These are phyloP conservation scores for Enteromius trimaculatus DNA, from an alignment of 2,797 vertebrate genomes.

Conservation along the genomic window DNA sequence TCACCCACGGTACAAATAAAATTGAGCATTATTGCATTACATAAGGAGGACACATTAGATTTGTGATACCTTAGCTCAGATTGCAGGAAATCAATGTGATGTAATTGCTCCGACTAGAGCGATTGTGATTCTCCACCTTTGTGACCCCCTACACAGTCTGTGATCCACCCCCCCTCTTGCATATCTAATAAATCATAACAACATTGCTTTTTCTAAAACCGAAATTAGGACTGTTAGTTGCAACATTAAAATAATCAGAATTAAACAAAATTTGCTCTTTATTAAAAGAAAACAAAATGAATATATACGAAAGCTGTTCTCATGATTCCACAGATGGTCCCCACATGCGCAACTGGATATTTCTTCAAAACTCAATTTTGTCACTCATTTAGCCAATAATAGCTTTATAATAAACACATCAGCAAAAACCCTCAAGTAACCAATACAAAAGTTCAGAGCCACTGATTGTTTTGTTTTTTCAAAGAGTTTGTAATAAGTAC, in stretches of 20 bases:
- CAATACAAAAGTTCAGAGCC: neutral
- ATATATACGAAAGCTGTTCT: neutral
- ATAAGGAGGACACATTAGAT: neutral
- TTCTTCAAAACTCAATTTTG: neutral
- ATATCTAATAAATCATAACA: neutral
- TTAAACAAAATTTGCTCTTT: neutral
- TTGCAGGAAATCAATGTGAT: slow-evolving; percentile 1
- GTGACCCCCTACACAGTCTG: neutral
- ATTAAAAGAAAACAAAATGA: neutral
- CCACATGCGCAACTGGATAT: neutral
- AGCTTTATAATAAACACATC: neutral
- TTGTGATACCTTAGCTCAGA: neutral
- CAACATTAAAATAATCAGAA: neutral
- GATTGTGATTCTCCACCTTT: neutral
- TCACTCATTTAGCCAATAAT: neutral
- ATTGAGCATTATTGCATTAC: neutral
- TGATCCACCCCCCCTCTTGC: neutral
- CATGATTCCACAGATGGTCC: neutral
- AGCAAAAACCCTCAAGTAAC: neutral
- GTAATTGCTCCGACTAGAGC: neutral
- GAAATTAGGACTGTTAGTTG: neutral
- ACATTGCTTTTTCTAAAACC: neutral
- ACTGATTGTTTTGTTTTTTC: neutral
- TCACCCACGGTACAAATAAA: neutral
- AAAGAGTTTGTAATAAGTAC: neutral